Evolutionary conservation across 1,140 invertebrate species (phyloP), one percentile per base, ranked within the genome.

Genomic region (Calliphora vicina): DNA sequence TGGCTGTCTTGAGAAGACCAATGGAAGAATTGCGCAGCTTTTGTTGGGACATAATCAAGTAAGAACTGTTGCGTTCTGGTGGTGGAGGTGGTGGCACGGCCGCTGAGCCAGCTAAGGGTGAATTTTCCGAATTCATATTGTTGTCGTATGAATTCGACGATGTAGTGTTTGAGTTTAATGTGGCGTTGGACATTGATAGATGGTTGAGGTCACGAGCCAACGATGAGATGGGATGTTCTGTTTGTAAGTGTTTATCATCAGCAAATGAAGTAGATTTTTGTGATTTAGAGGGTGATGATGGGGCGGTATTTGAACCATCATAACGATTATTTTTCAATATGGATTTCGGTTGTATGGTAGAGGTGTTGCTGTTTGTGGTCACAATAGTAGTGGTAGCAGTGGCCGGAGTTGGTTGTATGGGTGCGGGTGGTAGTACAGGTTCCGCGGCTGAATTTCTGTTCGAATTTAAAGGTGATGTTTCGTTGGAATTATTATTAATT

Each of bases 31-130:
- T 87, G 74, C 85, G 91, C 17, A 88, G 35, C 81, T 91, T 90
- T 81, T 92, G 88, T 87, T 92, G 93, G 1, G 94, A 95, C 95
- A 96, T 96, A 23, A 96, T 93, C 0, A 95, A 93, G 90, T 95
- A 96, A 81, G 95, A 96, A 4, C 95, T 96, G 67, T 95, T 96
- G 84, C 96, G 93, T 90, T 95, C 94, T 0, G 95, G 95, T 23
- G 95, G 95, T 78, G 94, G 92, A 20, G 95, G 95, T 29, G 94
- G 93, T 29, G 92, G 86, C 72, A 89, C 86, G 6, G 50, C 15
- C 2, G 29, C 67, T 13, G 23, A 29, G 10, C 10, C 10, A n/a
- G n/a, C n/a, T n/a, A n/a, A n/a, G 1, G 67, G 13, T 23, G 84
- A 61, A 1, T 85, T 86, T 35, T 88, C 87, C 27, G 85, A 84